Base-by-base conservation (phyloP, 2,888 invertebrate species). In the Chaetogeoica ovagalla region DNA sequence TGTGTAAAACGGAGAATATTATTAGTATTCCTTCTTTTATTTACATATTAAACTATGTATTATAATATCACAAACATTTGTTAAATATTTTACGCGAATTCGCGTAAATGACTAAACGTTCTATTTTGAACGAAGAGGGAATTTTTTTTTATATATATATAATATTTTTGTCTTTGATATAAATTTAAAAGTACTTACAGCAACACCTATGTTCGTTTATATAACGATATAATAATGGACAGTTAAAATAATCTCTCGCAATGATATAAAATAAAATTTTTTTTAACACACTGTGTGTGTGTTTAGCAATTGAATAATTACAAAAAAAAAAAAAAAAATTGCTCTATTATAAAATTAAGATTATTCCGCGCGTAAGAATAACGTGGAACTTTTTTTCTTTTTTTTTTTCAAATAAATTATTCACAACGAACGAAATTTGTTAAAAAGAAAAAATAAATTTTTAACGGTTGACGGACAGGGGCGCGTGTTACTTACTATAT, bases 371-470 rank as follows among this genome's bases (percentile, higher is more conserved):
- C 8, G 43, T 48, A 15, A 55, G 19, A 30, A 55, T 2, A 9
- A 57, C 55, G 19, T 7, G 2, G 48, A 60, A 73, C 63, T 48
- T 43, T 60, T n/a, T 30, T 30, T 30, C n/a, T 60, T n/a, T 30
- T 30, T 30, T n/a, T n/a, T n/a, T n/a, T n/a, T n/a, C n/a, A 0
- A 48, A 60, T 65, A 63, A 17, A 65, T 65, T 39, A 70, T 57
- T 57, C 57, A 37, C 57, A 1, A 17, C 37, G n/a, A 70, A 37
- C n/a, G 57, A 57, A 69, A 69, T 69, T 69, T 37, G 23, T 52
- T 8, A 30, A 73, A 30, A 30, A 30, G n/a, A n/a, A n/a, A n/a
- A n/a, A n/a, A n/a, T n/a, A n/a, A 17, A 65, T n/a, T 65, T 21
- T 48, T 55, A 23, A 39, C 21, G 17, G 65, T 59, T 1, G 17